These are phyloP conservation scores for Stylophora pistillata DNA, from an alignment of 64 coral and sea anemone genomes.

Conservation along the genomic window DNA sequence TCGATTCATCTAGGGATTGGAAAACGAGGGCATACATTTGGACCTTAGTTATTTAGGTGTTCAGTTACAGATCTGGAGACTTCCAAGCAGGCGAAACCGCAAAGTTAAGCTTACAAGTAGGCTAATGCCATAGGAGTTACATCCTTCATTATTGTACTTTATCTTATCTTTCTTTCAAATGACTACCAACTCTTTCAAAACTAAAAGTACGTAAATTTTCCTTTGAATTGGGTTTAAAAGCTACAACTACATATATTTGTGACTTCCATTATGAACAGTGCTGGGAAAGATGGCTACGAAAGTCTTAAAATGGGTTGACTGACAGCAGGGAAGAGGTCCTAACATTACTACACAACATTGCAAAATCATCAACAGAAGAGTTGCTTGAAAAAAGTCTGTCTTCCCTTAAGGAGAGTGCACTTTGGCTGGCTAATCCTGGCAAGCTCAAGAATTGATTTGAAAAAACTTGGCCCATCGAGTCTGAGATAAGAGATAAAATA, in stretches of 20 bases:
- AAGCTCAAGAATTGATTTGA: slow-evolving; percentile 71
- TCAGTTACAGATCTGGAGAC: no score
- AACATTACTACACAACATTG: slow-evolving; percentile 58
- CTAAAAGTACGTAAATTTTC: no score
- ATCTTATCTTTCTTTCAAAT: slow-evolving; percentile 8
- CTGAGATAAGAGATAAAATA: slow-evolving; percentile 42
- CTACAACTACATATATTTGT: slow-evolving; percentile 68
- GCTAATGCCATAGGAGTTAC: no score
- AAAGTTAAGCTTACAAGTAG: no score
- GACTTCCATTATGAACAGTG: slow-evolving; percentile 79
- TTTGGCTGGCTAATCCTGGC: slow-evolving; percentile 64
- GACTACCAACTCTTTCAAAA: no score
- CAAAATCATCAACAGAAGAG: slow-evolving; percentile 72
- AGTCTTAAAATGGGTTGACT: slow-evolving; percentile 62
- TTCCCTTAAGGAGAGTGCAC: slow-evolving; percentile 51
- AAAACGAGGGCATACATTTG: no score
- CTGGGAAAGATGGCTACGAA: slow-evolving; percentile 73
- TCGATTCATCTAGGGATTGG: no score
- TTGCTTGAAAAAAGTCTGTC: slow-evolving; percentile 51
- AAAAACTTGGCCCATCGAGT: slow-evolving; percentile 72
- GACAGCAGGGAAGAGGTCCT: slow-evolving; percentile 57
- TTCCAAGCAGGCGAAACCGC: no score
- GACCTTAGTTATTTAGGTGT: no score
- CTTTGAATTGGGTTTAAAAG: slow-evolving; percentile 43
- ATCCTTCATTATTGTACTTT: no score